Base-by-base conservation (phyloP, 1,140 invertebrate species). In the Drosophila bocki region DNA sequence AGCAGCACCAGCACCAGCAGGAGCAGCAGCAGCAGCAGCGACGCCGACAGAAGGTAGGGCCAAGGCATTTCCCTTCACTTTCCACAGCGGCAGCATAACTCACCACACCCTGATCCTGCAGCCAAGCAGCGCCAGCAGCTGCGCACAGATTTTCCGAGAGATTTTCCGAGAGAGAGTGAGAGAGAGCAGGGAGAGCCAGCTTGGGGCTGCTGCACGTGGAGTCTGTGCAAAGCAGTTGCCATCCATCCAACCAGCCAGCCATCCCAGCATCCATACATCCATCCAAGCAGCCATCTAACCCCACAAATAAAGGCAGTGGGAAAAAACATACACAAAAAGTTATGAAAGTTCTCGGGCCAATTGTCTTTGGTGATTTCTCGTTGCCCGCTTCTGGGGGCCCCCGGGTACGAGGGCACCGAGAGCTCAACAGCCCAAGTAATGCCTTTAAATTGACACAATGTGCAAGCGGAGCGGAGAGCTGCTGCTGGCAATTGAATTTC, bases 31-130 rank as follows among this genome's bases (percentile, higher is more conserved):
- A 80, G 56, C 56, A 51, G 37, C 80, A 84, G 82, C 65, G 82
- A 85, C 65, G 80, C 76, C 58, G 75, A 59, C 85, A 84, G 76
- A 82, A 87, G 83, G 83, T 86, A 86, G 76, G 83, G 83, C 85
- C 47, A 75, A 80, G 54, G 58, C 56, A 69, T 78, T 87, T 70
- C 75, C n/a, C 54, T 60, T 90, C 19, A 56, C 35, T 90, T 84
- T 74, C 59, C 76, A 88, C 80, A 84, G 79, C 51, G 54, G 45
- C 67, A 84, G 81, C 83, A 77, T 82, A 79, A 92, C 82, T 92
- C 91, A 92, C 87, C 91, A 92, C 91, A 92, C 91, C 91, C 91
- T 92, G 82, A 92, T 88, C 81, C 84, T 92, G 85, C 84, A 85
- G 81, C 54, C 69, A 65, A 33, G 65, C 57, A 74, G 59, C 33